These are phyloP conservation scores for Euwallacea similis DNA, from an alignment of 1,140 invertebrate species.

Conservation along the genomic window DNA sequence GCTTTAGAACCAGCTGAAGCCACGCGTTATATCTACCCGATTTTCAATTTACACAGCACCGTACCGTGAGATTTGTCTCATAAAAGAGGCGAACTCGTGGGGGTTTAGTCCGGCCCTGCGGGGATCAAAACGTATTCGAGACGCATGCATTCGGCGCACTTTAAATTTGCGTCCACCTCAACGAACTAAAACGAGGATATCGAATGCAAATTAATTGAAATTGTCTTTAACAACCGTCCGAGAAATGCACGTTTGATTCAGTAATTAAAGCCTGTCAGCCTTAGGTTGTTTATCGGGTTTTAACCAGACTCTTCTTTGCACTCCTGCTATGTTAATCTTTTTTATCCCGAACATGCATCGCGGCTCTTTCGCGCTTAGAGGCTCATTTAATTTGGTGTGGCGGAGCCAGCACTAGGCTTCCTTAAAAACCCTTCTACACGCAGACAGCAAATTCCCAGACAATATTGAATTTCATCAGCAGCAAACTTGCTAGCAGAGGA, in stretches of 20 bases:
- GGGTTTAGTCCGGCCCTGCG: too few relatives aligned
- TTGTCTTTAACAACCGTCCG: constrained; percentile 46
- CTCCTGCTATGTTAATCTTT: constrained; percentile 37
- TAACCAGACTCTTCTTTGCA: constrained; percentile 35
- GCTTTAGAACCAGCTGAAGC: constrained; percentile 41
- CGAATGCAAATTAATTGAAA: constrained; percentile 51
- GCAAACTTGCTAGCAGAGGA: not conserved
- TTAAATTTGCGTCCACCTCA: constrained; percentile 42
- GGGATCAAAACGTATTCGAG: constrained; percentile 1
- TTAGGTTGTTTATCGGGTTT: constrained; percentile 36
- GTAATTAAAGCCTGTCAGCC: constrained; percentile 40
- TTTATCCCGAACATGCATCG: constrained; percentile 37
- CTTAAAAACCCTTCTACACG: not conserved
- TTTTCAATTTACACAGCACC: constrained; percentile 36
- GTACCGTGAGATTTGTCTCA: not conserved
- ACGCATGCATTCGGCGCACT: constrained; percentile 41
- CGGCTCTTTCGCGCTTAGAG: constrained; percentile 9
- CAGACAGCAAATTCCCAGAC: not conserved
- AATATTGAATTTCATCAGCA: constrained; percentile 27
- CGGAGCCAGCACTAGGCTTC: too few relatives aligned
- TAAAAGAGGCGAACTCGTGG: too few relatives aligned
- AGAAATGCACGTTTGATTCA: constrained; percentile 40
- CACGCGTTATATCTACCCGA: constrained; percentile 37
- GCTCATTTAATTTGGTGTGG: too few relatives aligned
- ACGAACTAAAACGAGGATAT: constrained; percentile 44